Percentiles rank a stretch among this genome's conserved stretches.
These are phyloP conservation scores for Smittia sp. DNA, from an alignment of 2,888 invertebrate genomes.

Conservation along the genomic window DNA sequence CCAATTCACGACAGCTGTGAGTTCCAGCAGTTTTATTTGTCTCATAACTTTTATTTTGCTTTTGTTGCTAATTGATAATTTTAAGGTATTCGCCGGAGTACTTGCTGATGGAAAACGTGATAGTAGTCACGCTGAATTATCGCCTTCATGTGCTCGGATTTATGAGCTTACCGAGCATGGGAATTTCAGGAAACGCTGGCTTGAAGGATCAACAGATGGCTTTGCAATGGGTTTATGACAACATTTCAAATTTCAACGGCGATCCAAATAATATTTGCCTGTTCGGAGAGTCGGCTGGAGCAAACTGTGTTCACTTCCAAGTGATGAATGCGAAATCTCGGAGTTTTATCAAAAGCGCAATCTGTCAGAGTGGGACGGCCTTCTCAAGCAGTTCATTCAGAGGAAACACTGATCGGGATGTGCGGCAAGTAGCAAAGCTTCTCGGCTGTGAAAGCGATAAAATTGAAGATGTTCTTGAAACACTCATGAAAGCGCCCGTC, in stretches of 20 bases:
- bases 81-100: constrained; percentile 49
- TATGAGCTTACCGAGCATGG: constrained; percentile 48
- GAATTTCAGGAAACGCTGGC: constrained; percentile 50
- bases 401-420: constrained; percentile 44
- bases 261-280: constrained; percentile 28
- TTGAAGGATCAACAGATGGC: constrained; percentile 49
- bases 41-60: background rate
- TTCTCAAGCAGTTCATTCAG: constrained; percentile 43
- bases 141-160: constrained; percentile 51
- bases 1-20: constrained; percentile 49
- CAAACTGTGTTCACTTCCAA: constrained; percentile 6
- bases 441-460: constrained; percentile 45
- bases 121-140: constrained; percentile 51
- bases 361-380: constrained; percentile 16
- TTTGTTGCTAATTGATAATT: background rate
- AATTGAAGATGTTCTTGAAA: constrained; percentile 42
- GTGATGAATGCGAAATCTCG: constrained; percentile 7
- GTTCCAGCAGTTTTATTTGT: constrained; percentile 6
- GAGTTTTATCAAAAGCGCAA: constrained; percentile 18
- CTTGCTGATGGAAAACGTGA: constrained; percentile 49
- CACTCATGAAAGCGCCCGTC: constrained; percentile 43
- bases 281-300: constrained; percentile 30
- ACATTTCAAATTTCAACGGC: constrained; percentile 31
- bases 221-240: constrained; percentile 30
- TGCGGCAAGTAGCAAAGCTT: constrained; percentile 46